Percentiles rank a stretch among this genome's conserved stretches.
Conservation (phyloP, 64 coral and sea anemone genomes). For the Hydrozoanthus tunicans region DNA sequence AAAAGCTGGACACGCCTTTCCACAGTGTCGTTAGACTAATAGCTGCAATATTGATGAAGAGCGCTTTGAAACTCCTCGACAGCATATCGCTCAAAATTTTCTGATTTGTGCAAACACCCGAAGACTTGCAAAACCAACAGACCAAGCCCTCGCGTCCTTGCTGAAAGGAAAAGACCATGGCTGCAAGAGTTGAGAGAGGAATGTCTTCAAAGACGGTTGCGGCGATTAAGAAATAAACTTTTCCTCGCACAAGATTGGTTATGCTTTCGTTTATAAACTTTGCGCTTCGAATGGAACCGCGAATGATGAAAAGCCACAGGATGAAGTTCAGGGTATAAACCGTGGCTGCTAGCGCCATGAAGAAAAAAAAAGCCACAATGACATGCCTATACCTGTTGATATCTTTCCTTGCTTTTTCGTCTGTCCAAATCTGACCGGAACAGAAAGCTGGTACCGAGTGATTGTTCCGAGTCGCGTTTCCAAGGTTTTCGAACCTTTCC, state of each 20-base stretch:
- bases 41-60: conserved; percentile 78
- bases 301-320: conserved; percentile 78
- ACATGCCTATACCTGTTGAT: conserved; percentile 58
- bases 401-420: conserved; percentile 36
- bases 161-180: conserved; percentile 74
- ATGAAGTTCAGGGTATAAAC: conserved; percentile 70
- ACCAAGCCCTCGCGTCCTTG: conserved; percentile 69
- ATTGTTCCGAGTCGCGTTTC: conserved; percentile 66
- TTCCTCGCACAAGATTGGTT: conserved; percentile 63
- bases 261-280: conserved; percentile 65
- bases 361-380: conserved; percentile 64
- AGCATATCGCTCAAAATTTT: conserved; percentile 65
- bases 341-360: conserved; percentile 60
- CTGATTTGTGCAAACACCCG: conserved; percentile 54
- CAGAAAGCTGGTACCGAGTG: conserved; percentile 63
- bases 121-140: conserved; percentile 80
- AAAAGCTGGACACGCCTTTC: conserved; percentile 95
- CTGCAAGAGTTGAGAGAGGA: conserved; percentile 80
- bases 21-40: conserved; percentile 83
- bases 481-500: conserved; percentile 44
- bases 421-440: conserved; percentile 44
- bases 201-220: conserved; percentile 85
- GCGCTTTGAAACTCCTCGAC: conserved; percentile 35
- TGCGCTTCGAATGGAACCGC: conserved; percentile 57
- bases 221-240: conserved; percentile 75